A percentile compares a stretch with the other conserved stretches of the same genome.
These are phyloP conservation scores for Axea sp. DNA, from an alignment of 2,888 invertebrate species.

Conservation along the genomic window DNA sequence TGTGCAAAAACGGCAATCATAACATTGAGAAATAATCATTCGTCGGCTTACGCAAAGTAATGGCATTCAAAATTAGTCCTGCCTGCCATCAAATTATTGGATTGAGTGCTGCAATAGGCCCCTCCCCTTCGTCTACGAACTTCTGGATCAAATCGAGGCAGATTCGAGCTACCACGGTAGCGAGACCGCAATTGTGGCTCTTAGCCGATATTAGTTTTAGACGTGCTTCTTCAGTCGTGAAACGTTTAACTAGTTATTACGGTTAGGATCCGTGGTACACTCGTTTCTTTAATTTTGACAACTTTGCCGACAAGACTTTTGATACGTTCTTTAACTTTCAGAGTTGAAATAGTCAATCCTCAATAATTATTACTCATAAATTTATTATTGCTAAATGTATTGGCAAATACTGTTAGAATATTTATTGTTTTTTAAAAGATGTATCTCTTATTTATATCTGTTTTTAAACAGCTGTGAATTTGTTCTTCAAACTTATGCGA, in stretches of 20 bases:
- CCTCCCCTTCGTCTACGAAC: slow-evolving; percentile 50
- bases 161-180: slow-evolving; percentile 68
- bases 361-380: too few relatives aligned
- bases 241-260: slow-evolving; percentile 77
- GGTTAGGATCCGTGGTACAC: slow-evolving; percentile 68
- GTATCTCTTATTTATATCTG: too few relatives aligned
- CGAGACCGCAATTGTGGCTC: slow-evolving; percentile 76
- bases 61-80: slow-evolving; percentile 79
- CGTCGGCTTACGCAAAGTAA: slow-evolving; percentile 77
- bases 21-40: slow-evolving; percentile 47
- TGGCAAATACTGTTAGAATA: too few relatives aligned
- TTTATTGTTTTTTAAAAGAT: too few relatives aligned
- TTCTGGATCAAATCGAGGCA: slow-evolving; percentile 66
- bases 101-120: slow-evolving; percentile 59
- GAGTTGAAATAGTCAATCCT: too few relatives aligned
- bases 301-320: slow-evolving; percentile 49
- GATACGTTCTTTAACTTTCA: too few relatives aligned
- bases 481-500: too few relatives aligned
- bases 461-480: too few relatives aligned
- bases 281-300: slow-evolving; percentile 63
- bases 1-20: slow-evolving; percentile 34
- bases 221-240: slow-evolving; percentile 66
- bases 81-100: slow-evolving; percentile 75
- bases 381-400: too few relatives aligned
- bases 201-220: slow-evolving; percentile 78